Evolutionary conservation across 1,140 invertebrate species (phyloP), one percentile per base, ranked within the genome.

Genomic region (Heliconius melpomene): DNA sequence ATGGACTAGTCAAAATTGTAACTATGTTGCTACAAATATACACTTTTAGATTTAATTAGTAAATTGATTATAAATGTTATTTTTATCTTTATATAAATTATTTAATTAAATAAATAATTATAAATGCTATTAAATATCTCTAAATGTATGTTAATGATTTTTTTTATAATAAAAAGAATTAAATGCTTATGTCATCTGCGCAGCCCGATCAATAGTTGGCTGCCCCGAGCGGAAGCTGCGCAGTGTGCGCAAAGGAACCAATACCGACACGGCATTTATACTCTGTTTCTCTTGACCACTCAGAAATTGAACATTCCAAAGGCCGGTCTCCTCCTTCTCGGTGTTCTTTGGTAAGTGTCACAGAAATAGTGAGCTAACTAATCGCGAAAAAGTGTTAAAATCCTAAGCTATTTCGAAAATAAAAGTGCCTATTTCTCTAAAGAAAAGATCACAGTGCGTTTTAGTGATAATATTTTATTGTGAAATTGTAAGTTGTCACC

Each of bases 271-370:
- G 71, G 80, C 72, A 87, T 92, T 89, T 89, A 87, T 93, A 90
- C 89, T 94, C 94, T 91, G 92, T 93, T 91, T 90, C 88, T 87
- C 81, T 91, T 90, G 85, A 84, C 88, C 95, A 95, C 94, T 96
- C 95, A 94, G 90, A 93, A 94, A 95, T 95, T 95, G 94, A 95
- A 96, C 95, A 96, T 96, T 96, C 95, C 96, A 96, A 95, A 95
- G 95, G 94, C 95, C 95, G 95, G 94, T 96, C 94, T 94, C 91
- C 94, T 95, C 91, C 94, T 94, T 94, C 89, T 95, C 93, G 94
- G 95, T 95, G 95, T 95, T 96, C 95, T 95, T 95, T 95, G 96
- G 96, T 96, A 95, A 96, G 95, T 95, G 88, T 90, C 87, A 90
- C 86, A 88, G 88, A 90, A 89, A 89, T 91, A 86, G 88, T 88